Percentiles rank a stretch among this genome's conserved stretches.
Conservation (phyloP, 2,797 vertebrate genomes). For the Peromyscus nudipes region DNA sequence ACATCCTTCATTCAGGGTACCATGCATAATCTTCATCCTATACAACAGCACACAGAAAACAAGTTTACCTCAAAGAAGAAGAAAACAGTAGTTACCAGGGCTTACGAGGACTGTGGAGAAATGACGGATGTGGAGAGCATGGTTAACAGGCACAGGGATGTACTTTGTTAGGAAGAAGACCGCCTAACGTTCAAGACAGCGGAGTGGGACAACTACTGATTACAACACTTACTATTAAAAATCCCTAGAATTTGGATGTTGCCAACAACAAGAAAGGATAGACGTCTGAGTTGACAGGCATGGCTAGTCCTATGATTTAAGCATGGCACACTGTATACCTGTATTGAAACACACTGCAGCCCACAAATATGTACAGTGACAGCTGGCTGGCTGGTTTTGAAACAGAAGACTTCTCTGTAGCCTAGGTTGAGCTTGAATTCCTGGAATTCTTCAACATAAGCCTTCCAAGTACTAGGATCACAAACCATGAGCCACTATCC, state of each 20-base stretch:
- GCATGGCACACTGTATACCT: not conserved
- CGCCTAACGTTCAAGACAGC: not conserved
- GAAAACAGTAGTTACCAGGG: not conserved
- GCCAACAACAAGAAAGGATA: not conserved
- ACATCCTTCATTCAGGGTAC: constrained; percentile 1
- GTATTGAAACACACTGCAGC: not conserved
- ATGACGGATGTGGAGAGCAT: not conserved
- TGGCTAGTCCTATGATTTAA: not conserved
- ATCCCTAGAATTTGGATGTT: not conserved
- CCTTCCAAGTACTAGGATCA: not conserved
- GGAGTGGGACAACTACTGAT: not conserved
- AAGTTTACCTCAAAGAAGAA: not conserved
- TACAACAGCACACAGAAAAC: not conserved
- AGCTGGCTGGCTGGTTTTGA: not conserved
- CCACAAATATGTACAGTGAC: not conserved
- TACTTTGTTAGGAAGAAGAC: not conserved
- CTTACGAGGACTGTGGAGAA: not conserved
- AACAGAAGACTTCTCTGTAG: not conserved
- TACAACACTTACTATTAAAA: not conserved
- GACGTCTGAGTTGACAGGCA: not conserved
- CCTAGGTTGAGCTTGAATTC: not conserved
- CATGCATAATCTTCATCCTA: not conserved
- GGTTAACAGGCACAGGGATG: not conserved
- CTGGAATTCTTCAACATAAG: not conserved
- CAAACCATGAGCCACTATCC: not conserved